phyloP scores from a whole-genome alignment of 1,140 invertebrate species.

The Mactra quadrangularis region DNA sequence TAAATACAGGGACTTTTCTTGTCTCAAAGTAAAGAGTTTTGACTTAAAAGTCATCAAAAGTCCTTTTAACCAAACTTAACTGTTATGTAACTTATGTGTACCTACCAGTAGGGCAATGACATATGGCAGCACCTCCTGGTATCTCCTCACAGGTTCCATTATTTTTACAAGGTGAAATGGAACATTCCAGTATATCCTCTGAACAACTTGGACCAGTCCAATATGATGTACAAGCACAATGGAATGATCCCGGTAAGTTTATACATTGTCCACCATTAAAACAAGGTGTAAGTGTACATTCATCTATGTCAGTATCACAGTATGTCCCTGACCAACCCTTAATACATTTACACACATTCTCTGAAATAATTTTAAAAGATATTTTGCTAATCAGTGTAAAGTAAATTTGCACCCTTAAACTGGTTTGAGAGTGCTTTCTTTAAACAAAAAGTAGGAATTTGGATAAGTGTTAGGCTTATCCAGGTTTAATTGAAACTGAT shows the following conservation, averaged over 20 bases:
- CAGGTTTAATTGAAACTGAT: too few species aligned
- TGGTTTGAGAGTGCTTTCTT: neutral
- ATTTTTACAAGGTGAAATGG: slow-evolving; percentile 72
- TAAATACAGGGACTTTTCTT: too few species aligned
- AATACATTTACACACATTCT: slow-evolving; percentile 86
- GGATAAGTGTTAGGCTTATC: too few species aligned
- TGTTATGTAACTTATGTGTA: too few species aligned
- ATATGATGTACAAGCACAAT: slow-evolving; percentile 94
- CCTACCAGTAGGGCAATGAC: neutral
- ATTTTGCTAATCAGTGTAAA: neutral
- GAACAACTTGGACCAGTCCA: slow-evolving; percentile 89
- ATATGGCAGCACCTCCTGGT: slow-evolving; percentile 27
- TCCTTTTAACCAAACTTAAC: too few species aligned
- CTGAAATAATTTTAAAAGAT: neutral
- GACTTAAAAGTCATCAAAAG: too few species aligned
- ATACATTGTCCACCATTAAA: slow-evolving; percentile 88
- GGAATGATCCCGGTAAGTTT: slow-evolving; percentile 88
- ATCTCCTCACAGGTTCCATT: slow-evolving; percentile 72
- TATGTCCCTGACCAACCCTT: slow-evolving; percentile 92
- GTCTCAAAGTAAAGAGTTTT: too few species aligned
- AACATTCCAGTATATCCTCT: slow-evolving; percentile 72
- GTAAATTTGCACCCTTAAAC: neutral
- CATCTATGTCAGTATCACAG: slow-evolving; percentile 96
- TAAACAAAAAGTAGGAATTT: neutral
- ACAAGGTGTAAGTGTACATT: slow-evolving; percentile 93